Conservation (phyloP, 2,888 invertebrate genomes). For the Hemaris fuciformis region DNA sequence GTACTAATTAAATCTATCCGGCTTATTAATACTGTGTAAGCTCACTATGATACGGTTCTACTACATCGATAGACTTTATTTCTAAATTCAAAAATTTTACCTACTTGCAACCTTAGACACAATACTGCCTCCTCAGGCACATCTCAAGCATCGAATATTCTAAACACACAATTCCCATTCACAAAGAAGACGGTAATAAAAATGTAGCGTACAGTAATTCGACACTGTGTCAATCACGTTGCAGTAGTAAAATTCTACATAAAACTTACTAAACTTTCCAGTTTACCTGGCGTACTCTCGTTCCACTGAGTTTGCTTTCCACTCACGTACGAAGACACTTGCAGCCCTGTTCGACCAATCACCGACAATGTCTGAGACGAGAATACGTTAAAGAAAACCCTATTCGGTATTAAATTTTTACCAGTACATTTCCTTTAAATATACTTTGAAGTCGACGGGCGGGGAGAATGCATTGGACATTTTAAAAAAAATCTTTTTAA, state of each 20-base stretch:
- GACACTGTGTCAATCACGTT: constrained; percentile 55
- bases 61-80: too few species aligned
- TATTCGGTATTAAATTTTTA: constrained; percentile 45
- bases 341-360: constrained; percentile 75
- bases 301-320: constrained; percentile 44
- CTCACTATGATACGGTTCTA: too few species aligned
- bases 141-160: neutral
- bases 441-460: neutral
- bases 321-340: constrained; percentile 70
- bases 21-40: too few species aligned
- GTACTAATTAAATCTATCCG: too few species aligned
- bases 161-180: constrained; percentile 32
- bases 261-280: constrained; percentile 42
- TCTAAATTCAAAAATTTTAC: too few species aligned
- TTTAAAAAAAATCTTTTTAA: too few species aligned
- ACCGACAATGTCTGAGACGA: constrained; percentile 65
- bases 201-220: constrained; percentile 38
- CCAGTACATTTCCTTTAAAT: constrained; percentile 19
- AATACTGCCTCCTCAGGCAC: neutral
- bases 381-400: constrained; percentile 65
- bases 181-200: constrained; percentile 35
- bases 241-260: constrained; percentile 49
- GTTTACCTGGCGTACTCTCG: constrained; percentile 24
- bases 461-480: neutral
- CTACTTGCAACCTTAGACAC: neutral